Percentiles rank a stretch among this genome's conserved stretches.
Conservation (phyloP, 1,140 invertebrate genomes). For the Diorhabda elongata region DNA sequence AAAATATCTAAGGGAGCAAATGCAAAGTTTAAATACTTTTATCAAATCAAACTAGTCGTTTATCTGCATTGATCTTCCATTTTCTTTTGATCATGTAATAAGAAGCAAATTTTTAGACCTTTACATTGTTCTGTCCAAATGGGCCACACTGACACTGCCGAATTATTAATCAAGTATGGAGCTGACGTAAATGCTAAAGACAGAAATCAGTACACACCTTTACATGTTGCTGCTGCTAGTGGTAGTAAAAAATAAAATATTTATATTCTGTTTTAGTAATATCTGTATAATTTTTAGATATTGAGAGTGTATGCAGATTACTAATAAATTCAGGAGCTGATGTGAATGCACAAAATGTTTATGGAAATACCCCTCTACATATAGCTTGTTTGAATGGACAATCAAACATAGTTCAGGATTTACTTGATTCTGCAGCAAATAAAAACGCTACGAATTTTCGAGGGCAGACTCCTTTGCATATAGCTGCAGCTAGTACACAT, state of each 20-base stretch:
- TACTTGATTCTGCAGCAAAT: slow-evolving; percentile 50
- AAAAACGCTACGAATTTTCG: slow-evolving; percentile 49
- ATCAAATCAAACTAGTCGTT: background rate
- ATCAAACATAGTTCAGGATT: slow-evolving; percentile 51
- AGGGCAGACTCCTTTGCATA: slow-evolving; percentile 60
- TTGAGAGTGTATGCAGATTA: slow-evolving; percentile 43
- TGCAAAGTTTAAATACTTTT: no score
- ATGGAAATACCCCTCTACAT: slow-evolving; percentile 61
- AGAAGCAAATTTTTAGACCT: slow-evolving; percentile 56
- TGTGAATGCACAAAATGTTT: slow-evolving; percentile 55
- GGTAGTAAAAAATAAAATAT: slow-evolving; percentile 39
- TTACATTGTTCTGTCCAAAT: slow-evolving; percentile 93
- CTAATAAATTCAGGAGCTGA: slow-evolving; percentile 56
- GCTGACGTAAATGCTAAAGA: slow-evolving; percentile 71
- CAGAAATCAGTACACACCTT: slow-evolving; percentile 51
- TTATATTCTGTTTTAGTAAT: background rate
- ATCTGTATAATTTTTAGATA: slow-evolving; percentile 41
- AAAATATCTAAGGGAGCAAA: no score
- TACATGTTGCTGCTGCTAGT: slow-evolving; percentile 62
- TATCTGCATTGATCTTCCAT: slow-evolving; percentile 5
- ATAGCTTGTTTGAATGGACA: slow-evolving; percentile 63
- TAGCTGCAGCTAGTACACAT: slow-evolving; percentile 59
- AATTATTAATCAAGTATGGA: slow-evolving; percentile 81
- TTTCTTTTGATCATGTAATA: background rate
- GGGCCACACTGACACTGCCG: slow-evolving; percentile 88